Percentiles rank a stretch among this genome's conserved stretches.
These are phyloP conservation scores for Pharmacophagus antenor DNA, from an alignment of 2,888 invertebrate species.

Conservation along the genomic window DNA sequence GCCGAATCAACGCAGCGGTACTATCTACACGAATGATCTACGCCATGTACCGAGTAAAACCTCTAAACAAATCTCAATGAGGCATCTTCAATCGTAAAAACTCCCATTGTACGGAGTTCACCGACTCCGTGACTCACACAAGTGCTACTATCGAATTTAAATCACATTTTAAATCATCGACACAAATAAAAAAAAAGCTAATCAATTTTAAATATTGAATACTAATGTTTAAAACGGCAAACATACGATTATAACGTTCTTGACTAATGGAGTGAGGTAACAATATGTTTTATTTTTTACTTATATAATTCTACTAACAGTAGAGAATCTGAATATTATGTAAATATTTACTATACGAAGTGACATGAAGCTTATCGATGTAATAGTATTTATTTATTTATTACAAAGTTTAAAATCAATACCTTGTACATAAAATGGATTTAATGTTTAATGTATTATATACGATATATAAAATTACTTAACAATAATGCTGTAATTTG, in stretches of 20 bases:
- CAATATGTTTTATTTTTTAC: too few species aligned
- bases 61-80: slow-evolving; percentile 39
- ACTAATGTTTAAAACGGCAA: slow-evolving; percentile 33
- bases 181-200: slow-evolving; percentile 60
- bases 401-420: too few species aligned
- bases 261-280: slow-evolving; percentile 25
- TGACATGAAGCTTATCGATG: too few species aligned
- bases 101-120: slow-evolving; percentile 48
- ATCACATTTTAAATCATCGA: slow-evolving; percentile 42
- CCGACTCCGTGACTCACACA: slow-evolving; percentile 55
- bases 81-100: slow-evolving; percentile 44
- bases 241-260: slow-evolving; percentile 13
- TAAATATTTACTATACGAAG: too few species aligned
- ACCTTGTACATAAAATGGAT: too few species aligned
- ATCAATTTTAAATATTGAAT: slow-evolving; percentile 52
- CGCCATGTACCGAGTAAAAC: slow-evolving; percentile 29
- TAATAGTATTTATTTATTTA: too few species aligned
- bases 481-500: too few species aligned
- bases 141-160: slow-evolving; percentile 47
- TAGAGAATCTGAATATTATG: too few species aligned
- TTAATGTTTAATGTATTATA: too few species aligned
- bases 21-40: slow-evolving; percentile 18
- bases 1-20: slow-evolving; percentile 18
- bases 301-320: too few species aligned
- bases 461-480: too few species aligned